Conservation (phyloP, 1,140 invertebrate species). For the Leptonema lineaticorne region DNA sequence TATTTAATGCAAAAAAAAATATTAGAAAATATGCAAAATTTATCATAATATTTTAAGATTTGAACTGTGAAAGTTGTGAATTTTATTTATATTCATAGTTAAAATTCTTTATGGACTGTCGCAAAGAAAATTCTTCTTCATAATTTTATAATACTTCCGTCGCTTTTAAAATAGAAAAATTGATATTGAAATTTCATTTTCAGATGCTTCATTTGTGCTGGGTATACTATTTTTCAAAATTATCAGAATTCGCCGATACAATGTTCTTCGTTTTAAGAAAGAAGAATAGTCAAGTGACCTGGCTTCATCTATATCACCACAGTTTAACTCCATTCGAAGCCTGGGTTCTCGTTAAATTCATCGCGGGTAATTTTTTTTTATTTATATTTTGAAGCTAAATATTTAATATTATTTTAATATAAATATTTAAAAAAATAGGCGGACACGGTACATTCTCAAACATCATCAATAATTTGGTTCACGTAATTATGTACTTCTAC, state of each 20-base stretch:
- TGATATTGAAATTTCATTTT: constrained; percentile 45
- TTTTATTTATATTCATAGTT: not conserved
- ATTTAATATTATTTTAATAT: not conserved
- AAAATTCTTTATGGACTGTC: not conserved
- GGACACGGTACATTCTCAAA: constrained; percentile 91
- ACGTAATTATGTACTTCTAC: constrained; percentile 93
- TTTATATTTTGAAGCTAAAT: too few species aligned
- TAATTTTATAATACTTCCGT: too few species aligned
- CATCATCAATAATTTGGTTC: constrained; percentile 90
- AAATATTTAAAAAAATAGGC: constrained; percentile 55
- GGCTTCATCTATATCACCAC: constrained; percentile 94
- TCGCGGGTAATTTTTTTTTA: constrained; percentile 81
- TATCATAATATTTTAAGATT: too few species aligned
- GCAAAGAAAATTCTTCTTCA: not conserved
- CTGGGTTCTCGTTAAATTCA: constrained; percentile 94
- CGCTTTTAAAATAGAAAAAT: not conserved
- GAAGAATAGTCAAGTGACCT: constrained; percentile 90
- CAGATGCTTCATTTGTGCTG: constrained; percentile 93
- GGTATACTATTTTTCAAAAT: constrained; percentile 97
- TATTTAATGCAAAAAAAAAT: too few species aligned
- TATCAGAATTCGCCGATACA: constrained; percentile 94
- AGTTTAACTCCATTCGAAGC: constrained; percentile 91
- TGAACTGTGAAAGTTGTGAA: not conserved
- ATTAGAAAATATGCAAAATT: too few species aligned
- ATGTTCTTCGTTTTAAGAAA: constrained; percentile 90